A percentile compares a stretch with the other conserved stretches of the same genome.
Conservation (phyloP, 2,113 vertebrate genomes). For the Acanthisitta chloris region DNA sequence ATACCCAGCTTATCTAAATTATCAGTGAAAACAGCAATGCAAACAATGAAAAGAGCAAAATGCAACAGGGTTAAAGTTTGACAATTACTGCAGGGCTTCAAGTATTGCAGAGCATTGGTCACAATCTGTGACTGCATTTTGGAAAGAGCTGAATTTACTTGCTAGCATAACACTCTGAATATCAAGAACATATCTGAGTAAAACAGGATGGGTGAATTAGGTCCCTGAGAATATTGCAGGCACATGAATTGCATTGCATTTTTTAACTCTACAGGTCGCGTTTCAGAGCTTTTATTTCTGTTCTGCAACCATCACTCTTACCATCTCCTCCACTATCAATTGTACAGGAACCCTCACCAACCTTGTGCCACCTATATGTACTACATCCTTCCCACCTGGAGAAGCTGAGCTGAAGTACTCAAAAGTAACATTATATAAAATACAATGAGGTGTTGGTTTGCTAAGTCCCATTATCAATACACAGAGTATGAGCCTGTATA, state of each 20-base stretch:
- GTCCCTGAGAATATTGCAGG: neutral
- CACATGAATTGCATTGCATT: accelerated
- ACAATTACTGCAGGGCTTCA: neutral
- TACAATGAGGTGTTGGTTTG: neutral
- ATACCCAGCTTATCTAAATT: neutral
- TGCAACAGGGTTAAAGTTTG: neutral
- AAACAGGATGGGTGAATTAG: neutral
- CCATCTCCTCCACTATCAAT: neutral
- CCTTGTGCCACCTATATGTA: neutral
- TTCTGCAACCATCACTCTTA: neutral
- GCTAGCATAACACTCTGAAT: neutral
- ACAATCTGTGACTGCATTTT: neutral
- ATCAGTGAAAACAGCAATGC: neutral
- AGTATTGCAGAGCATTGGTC: neutral
- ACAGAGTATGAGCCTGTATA: neutral
- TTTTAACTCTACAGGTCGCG: neutral
- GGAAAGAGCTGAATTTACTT: neutral
- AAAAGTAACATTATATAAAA: neutral
- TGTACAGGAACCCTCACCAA: neutral
- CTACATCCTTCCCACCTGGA: neutral
- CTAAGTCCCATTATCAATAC: neutral
- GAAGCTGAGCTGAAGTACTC: neutral
- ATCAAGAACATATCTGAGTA: neutral
- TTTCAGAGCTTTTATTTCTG: neutral
- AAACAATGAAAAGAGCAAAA: neutral